These are phyloP conservation scores for Drosophila burlai DNA, from an alignment of 1,140 invertebrate species.

Conservation along the genomic window DNA sequence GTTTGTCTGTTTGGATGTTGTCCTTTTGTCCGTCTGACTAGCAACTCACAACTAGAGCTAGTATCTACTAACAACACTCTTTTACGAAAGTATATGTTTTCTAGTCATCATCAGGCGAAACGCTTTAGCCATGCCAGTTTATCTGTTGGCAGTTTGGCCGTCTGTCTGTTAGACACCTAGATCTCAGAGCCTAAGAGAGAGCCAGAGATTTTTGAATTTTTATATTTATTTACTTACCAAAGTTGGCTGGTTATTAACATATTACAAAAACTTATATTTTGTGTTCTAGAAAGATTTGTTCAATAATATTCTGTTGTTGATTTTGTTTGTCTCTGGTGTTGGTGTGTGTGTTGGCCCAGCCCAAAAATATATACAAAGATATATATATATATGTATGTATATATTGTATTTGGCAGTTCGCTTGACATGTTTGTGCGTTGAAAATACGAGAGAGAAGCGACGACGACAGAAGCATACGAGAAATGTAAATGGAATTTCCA, in stretches of 20 bases:
- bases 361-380: slow-evolving; percentile 4
- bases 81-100: too few relatives aligned
- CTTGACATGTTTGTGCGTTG: slow-evolving; percentile 18
- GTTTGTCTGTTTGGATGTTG: too few relatives aligned
- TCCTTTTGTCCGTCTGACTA: too few relatives aligned
- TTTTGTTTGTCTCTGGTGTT: not conserved
- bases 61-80: too few relatives aligned
- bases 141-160: not conserved
- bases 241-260: not conserved
- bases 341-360: not conserved
- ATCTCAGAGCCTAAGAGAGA: too few relatives aligned
- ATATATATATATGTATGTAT: not conserved
- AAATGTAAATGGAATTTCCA: slow-evolving; percentile 72
- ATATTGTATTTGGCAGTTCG: slow-evolving; percentile 20
- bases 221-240: not conserved
- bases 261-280: slow-evolving; percentile 1
- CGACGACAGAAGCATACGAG: not conserved
- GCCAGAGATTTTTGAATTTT: not conserved
- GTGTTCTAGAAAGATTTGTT: not conserved
- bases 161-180: too few relatives aligned
- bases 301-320: slow-evolving; percentile 41
- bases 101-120: too few relatives aligned
- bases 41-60: too few relatives aligned
- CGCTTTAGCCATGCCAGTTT: not conserved
- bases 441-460: slow-evolving; percentile 5